Base-by-base conservation (phyloP, 2,888 invertebrate species). In the Mylabris sibirica region DNA sequence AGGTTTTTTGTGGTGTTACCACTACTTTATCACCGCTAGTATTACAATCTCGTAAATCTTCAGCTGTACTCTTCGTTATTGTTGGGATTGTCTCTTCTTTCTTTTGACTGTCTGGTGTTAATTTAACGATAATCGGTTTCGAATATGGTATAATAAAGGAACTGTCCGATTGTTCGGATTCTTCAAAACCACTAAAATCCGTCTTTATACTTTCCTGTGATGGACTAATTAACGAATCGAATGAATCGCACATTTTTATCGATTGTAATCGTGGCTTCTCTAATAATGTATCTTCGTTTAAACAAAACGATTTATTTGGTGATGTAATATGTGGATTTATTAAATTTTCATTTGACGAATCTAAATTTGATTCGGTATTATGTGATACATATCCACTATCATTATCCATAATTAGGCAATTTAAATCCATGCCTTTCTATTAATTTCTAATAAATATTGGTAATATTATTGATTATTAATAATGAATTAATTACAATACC, bases 321-420 rank as follows among this genome's bases (percentile, higher is more conserved):
- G 70, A 68, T 49, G 61, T 65, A 26, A 70, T 38, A 6, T 30
- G 30, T 34, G 64, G 64, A 26, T 24, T 65, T 17, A 66, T 61
- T 26, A 61, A 60, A 22, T 65, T 38, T 69, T 79, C 77, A 8
- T 53, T 30, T 30, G 71, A 73, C 20, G 74, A 75, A 69, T 80
- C 79, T 6, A 79, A 77, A 69, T 81, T 83, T 17, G 83, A 82
- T 76, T 84, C 84, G 17, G 77, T 77, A 74, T 81, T 79, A 64
- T 82, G 80, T n/a, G 83, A 84, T 68, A 83, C 78, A 72, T 84
- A 85, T 1, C 85, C 85, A 75, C 84, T 84, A 74, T 85, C 85
- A 70, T 82, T 79, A 72, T 84, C 83, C 76, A 83, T 78, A 22
- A 66, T 66, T 30, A 63, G 30, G 44, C 22, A 44, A 34, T 35